A percentile compares a stretch with the other conserved stretches of the same genome.
Conservation (phyloP, 2,888 invertebrate species). For the Eudemis profundana region DNA sequence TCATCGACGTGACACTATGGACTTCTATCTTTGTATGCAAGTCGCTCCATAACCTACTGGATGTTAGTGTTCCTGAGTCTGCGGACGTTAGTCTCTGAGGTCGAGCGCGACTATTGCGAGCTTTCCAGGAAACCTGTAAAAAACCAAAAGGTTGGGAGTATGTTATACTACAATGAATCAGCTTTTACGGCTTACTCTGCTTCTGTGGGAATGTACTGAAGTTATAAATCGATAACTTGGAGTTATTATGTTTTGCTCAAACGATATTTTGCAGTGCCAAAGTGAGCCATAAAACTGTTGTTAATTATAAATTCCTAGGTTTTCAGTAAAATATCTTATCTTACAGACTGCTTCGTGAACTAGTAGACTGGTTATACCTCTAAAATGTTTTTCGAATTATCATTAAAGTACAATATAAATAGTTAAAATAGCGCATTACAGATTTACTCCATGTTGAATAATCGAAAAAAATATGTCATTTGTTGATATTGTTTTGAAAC, state of each 20-base stretch:
- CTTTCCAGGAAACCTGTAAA: conserved; percentile 46
- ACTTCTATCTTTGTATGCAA: conserved; percentile 65
- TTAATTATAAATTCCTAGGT: conserved; percentile 69
- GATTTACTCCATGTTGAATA: conserved; percentile 68
- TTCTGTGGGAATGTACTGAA: conserved; percentile 67
- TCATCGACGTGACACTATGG: conserved; percentile 64
- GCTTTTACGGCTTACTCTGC: conserved; percentile 83
- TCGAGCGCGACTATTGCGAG: conserved; percentile 2
- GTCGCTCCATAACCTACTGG: conserved; percentile 60
- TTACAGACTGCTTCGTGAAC: conserved; percentile 81
- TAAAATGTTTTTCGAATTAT: conserved; percentile 72
- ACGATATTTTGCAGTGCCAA: conserved; percentile 79
- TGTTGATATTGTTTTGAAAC: conserved; percentile 61
- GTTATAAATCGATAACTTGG: conserved; percentile 62
- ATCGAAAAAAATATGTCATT: conserved; percentile 64
- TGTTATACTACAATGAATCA: conserved; percentile 63
- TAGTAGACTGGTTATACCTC: conserved; percentile 83
- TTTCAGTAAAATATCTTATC: conserved; percentile 79
- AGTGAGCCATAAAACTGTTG: conserved; percentile 82
- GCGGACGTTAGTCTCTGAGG: conserved; percentile 52
- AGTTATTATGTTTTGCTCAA: conserved; percentile 75
- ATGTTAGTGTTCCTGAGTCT: conserved; percentile 55
- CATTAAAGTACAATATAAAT: conserved; percentile 63
- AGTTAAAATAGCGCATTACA: conserved; percentile 71
- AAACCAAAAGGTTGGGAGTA: conserved; percentile 53